Conservation (phyloP, 2,888 invertebrate species). For the Pollenia labialis region DNA sequence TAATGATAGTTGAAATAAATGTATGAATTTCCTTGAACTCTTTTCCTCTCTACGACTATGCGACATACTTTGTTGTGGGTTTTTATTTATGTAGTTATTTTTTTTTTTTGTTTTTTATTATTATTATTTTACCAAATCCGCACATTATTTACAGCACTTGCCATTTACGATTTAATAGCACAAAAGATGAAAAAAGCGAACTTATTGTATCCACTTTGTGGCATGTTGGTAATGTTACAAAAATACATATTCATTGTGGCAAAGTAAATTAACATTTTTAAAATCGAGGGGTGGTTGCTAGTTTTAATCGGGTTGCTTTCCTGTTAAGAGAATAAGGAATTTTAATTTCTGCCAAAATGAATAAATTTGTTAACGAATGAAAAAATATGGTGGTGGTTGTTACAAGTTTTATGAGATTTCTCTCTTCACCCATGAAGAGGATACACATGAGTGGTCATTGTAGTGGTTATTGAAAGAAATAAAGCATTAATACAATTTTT, state of each 20-base stretch:
- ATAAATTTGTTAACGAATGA: neutral
- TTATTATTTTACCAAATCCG: conserved; percentile 56
- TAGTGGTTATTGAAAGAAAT: conserved; percentile 47
- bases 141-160: conserved; percentile 65
- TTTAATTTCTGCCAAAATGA: neutral
- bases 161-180: conserved; percentile 17
- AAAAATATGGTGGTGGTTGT: conserved; percentile 28
- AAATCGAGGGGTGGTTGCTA: conserved; percentile 30
- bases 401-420: conserved; percentile 48
- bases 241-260: conserved; percentile 15
- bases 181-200: conserved; percentile 1
- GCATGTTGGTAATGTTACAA: conserved; percentile 34
- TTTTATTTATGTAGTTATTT: conserved; percentile 16
- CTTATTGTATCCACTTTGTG: conserved; percentile 38
- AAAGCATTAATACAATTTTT: conserved; percentile 31
- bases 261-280: conserved; percentile 36
- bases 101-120: neutral
- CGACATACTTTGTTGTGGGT: conserved; percentile 24
- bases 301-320: neutral
- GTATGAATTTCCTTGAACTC: conserved; percentile 66
- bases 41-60: conserved; percentile 1
- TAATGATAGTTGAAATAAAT: conserved; percentile 63
- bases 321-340: conserved; percentile 14
- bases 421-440: conserved; percentile 8
- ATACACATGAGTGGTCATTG: conserved; percentile 63